These are phyloP conservation scores for Fregetta grallaria DNA, from an alignment of 2,113 vertebrate genomes.

Conservation along the genomic window DNA sequence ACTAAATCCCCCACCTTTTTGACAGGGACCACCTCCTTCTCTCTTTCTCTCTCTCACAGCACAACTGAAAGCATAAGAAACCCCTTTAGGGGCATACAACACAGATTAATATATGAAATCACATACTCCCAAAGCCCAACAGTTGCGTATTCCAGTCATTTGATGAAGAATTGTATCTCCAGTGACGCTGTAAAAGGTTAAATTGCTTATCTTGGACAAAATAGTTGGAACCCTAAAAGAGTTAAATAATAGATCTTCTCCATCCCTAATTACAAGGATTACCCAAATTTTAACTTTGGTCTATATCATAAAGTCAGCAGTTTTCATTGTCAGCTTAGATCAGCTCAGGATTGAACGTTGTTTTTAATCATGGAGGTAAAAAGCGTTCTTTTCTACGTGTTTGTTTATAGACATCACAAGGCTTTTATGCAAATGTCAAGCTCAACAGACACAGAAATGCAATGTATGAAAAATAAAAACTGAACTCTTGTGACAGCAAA, in stretches of 20 bases:
- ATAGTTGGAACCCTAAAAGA: neutral
- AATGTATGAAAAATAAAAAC: neutral
- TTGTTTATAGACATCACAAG: slow-evolving; percentile 21
- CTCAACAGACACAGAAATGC: neutral
- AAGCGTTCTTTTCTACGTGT: neutral
- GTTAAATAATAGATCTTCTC: neutral
- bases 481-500: slow-evolving; percentile 30
- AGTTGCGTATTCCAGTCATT: neutral
- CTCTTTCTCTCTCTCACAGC: neutral
- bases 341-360: neutral
- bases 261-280: neutral
- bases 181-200: neutral
- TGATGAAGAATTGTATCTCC: neutral
- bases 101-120: neutral
- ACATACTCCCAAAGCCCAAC: neutral
- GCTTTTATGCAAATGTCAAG: slow-evolving; percentile 45
- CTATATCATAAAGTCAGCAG: neutral
- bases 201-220: neutral
- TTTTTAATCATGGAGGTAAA: neutral
- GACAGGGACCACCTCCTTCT: slow-evolving; percentile 22
- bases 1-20: slow-evolving; percentile 46
- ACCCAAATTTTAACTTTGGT: neutral
- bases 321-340: slow-evolving; percentile 39
- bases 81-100: neutral
- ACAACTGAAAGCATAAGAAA: neutral